A percentile compares a stretch with the other conserved stretches of the same genome.
phyloP scores from a whole-genome alignment of 1,140 invertebrate species.

The Musca domestica region DNA sequence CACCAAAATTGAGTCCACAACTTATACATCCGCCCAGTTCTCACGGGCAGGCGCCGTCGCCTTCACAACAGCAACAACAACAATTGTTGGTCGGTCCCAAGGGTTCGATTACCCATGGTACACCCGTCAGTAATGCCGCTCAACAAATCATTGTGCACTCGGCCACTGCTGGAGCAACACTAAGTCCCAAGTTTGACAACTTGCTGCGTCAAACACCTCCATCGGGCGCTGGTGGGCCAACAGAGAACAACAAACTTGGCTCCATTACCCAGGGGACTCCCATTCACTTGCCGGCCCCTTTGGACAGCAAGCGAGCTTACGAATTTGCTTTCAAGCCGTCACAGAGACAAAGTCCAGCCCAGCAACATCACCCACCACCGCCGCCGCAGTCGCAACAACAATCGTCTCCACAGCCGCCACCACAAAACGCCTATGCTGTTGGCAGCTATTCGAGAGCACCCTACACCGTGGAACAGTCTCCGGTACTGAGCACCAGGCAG shows the following conservation, averaged over 20 bases:
- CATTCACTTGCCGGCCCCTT: conserved; percentile 63
- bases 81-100: conserved; percentile 51
- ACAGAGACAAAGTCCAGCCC: conserved; percentile 58
- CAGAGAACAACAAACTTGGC: conserved; percentile 66
- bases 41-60: conserved; percentile 29
- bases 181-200: conserved; percentile 62
- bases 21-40: conserved; percentile 22
- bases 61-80: conserved; percentile 39
- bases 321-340: conserved; percentile 65
- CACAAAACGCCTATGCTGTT: conserved; percentile 50
- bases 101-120: conserved; percentile 83
- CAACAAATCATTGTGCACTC: conserved; percentile 42
- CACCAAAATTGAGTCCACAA: conserved; percentile 29
- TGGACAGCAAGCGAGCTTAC: conserved; percentile 63
- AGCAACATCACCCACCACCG: conserved; percentile 43
- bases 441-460: conserved; percentile 57
- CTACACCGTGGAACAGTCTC: conserved; percentile 65
- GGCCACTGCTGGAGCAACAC: conserved; percentile 39
- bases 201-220: conserved; percentile 65
- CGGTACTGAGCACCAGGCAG: conserved; percentile 66
- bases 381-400: conserved; percentile 43
- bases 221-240: conserved; percentile 39
- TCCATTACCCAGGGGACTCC: conserved; percentile 92
- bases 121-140: conserved; percentile 61
- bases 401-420: conserved; percentile 48